Conservation (phyloP, 2,797 vertebrate species). For the Hapalemur alaotrensis region DNA sequence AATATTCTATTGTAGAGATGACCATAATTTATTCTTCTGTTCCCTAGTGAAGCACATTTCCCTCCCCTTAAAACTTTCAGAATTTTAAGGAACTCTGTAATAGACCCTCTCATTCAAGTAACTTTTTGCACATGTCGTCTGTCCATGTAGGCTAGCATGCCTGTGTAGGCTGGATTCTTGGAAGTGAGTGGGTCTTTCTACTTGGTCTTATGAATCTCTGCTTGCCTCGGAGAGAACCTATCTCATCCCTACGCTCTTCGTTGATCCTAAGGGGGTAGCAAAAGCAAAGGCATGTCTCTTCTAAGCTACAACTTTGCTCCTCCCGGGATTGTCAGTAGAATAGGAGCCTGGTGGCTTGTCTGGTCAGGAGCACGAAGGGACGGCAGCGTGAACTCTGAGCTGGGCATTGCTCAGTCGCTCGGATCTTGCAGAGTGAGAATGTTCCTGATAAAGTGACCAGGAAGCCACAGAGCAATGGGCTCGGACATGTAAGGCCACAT, state of each 20-base stretch:
- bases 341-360: not conserved
- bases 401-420: not conserved
- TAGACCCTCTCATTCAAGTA: not conserved
- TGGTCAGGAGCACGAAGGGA: not conserved
- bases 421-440: not conserved
- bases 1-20: not conserved
- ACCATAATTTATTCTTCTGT: not conserved
- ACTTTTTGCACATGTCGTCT: rapidly evolving
- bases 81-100: not conserved
- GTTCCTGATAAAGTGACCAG: not conserved
- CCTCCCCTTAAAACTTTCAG: not conserved
- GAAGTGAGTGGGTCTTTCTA: too few relatives aligned
- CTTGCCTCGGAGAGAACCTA: not conserved
- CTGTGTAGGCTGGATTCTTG: too few relatives aligned
- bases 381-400: not conserved
- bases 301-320: not conserved
- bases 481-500: not conserved
- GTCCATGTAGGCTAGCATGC: not conserved
- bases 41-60: not conserved
- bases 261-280: not conserved
- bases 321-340: not conserved
- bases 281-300: not conserved
- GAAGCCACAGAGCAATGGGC: not conserved
- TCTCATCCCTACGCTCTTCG: not conserved
- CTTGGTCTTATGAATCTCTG: not conserved